Conservation (phyloP, 2,113 vertebrate species). For the Larimichthys polyactis region DNA sequence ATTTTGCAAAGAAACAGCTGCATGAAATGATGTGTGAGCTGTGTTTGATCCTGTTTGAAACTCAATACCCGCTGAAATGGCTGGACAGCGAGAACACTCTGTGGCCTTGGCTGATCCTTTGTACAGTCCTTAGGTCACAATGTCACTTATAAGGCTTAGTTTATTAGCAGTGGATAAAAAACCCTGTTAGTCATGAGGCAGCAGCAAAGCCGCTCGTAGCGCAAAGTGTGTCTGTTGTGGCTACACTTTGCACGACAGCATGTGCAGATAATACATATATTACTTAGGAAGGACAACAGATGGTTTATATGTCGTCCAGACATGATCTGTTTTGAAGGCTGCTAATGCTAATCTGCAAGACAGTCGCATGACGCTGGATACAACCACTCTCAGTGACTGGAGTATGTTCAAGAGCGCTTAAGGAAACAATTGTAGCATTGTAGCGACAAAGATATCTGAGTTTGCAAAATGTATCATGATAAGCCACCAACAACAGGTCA, state of each 20-base stretch:
- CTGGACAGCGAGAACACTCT: neutral
- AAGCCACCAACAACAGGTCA: slow-evolving; percentile 1
- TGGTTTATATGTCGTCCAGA: slow-evolving; percentile 47
- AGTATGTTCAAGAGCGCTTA: neutral
- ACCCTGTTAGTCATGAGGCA: slow-evolving; percentile 14
- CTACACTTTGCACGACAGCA: slow-evolving; percentile 34
- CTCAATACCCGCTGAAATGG: slow-evolving; percentile 4
- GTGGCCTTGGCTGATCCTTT: slow-evolving; percentile 47
- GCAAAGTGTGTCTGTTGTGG: slow-evolving; percentile 17
- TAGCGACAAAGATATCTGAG: neutral
- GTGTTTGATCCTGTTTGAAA: neutral
- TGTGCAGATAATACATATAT: slow-evolving; percentile 40
- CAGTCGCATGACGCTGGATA: neutral
- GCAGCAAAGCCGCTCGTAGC: slow-evolving; percentile 17
- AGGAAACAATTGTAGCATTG: neutral
- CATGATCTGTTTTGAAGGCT: slow-evolving; percentile 43
- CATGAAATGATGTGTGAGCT: neutral
- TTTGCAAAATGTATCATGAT: slow-evolving; percentile 6
- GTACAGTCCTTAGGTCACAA: slow-evolving; percentile 37
- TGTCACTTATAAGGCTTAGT: slow-evolving; percentile 36
- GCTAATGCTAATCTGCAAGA: slow-evolving; percentile 41
- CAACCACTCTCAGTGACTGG: neutral
- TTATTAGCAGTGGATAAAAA: slow-evolving; percentile 64
- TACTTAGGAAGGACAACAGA: slow-evolving; percentile 48
- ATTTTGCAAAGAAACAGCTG: slow-evolving; percentile 24